These are phyloP conservation scores for Malurus leucopterus DNA, from an alignment of 2,797 vertebrate species.

Conservation along the genomic window DNA sequence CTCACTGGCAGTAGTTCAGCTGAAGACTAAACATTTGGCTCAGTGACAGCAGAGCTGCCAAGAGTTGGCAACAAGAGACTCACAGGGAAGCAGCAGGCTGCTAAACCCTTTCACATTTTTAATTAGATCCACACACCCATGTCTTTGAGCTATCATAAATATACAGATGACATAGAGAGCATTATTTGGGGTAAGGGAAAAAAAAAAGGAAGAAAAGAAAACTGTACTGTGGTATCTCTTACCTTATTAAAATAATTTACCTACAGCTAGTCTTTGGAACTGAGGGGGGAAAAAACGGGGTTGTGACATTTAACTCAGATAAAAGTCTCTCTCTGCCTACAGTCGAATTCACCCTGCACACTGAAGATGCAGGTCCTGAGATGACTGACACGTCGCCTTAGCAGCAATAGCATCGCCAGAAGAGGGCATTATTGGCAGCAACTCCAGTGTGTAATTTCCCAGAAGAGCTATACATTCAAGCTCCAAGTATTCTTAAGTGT, in stretches of 20 bases:
- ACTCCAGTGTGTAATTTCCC: constrained; percentile 37
- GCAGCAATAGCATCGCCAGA: constrained; percentile 62
- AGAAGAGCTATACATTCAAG: constrained; percentile 45
- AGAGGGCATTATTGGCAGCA: constrained; percentile 73
- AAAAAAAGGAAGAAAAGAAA: constrained; percentile 29
- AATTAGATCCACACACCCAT: constrained; percentile 99
- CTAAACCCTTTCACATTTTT: constrained; percentile 99
- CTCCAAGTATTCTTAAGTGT: constrained; percentile 52
- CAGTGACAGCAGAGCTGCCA: constrained; percentile 93
- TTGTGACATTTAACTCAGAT: constrained; percentile 3
- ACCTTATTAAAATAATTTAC: constrained; percentile 72
- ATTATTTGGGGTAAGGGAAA: constrained; percentile 77
- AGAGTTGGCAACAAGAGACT: constrained; percentile 91
- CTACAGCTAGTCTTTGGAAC: constrained; percentile 53
- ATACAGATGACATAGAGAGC: constrained; percentile 89
- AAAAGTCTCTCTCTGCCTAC: background rate
- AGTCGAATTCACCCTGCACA: background rate
- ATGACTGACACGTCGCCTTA: constrained; percentile 21
- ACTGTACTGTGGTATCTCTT: constrained; percentile 54
- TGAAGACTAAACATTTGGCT: constrained; percentile 98
- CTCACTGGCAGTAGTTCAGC: constrained; percentile 88
- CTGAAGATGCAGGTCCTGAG: constrained; percentile 4
- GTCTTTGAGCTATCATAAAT: constrained; percentile 98
- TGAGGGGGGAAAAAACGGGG: background rate
- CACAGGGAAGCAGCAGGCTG: constrained; percentile 88